These are phyloP conservation scores for Chamaetylas fuelleborni DNA, from an alignment of 2,113 vertebrate genomes.

Conservation along the genomic window DNA sequence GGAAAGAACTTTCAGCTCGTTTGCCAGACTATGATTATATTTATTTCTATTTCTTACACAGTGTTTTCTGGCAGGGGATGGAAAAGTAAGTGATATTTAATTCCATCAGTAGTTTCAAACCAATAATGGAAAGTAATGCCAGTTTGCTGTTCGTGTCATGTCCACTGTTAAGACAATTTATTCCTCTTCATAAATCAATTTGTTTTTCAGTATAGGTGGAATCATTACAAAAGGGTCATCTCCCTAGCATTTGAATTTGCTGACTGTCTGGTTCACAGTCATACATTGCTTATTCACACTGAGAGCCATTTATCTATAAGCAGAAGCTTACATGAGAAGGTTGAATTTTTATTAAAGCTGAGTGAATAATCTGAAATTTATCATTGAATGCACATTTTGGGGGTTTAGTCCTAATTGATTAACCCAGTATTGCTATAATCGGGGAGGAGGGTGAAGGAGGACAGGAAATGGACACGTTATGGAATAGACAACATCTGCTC, in stretches of 20 bases:
- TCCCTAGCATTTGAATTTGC: neutral
- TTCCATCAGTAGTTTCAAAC: neutral
- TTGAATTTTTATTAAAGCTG: neutral
- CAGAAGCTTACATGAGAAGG: neutral
- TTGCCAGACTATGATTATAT: neutral
- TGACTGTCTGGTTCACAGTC: neutral
- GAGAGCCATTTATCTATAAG: neutral
- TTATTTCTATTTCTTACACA: neutral
- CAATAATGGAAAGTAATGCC: neutral
- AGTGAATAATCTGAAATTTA: neutral
- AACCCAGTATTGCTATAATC: neutral
- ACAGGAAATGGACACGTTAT: accelerated
- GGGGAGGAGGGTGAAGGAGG: accelerated
- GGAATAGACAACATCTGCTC: neutral
- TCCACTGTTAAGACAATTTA: neutral
- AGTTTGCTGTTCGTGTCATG: neutral
- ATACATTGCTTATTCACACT: neutral
- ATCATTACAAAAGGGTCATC: neutral
- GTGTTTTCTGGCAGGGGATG: neutral
- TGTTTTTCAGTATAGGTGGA: neutral
- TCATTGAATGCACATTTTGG: neutral
- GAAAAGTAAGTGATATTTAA: constrained; percentile 3
- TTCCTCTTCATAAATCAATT: constrained; percentile 6
- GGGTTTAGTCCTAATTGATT: neutral
- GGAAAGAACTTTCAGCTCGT: neutral